A percentile compares a stretch with the other conserved stretches of the same genome.
Evolutionary conservation across 2,797 vertebrate genomes (phyloP).

Genomic region (Hemibagrus guttatus): DNA sequence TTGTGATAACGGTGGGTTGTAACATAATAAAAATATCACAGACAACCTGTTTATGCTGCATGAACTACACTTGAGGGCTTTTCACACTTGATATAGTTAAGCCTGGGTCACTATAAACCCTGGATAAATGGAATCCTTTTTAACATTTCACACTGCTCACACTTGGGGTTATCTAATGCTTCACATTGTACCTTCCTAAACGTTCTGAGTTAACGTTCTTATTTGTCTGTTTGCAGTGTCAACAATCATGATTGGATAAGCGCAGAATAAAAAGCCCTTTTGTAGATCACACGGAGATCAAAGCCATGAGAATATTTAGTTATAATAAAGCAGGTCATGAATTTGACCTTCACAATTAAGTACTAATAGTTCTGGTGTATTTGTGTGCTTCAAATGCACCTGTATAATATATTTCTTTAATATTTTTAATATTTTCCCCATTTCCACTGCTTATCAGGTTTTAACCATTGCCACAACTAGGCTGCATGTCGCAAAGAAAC

Average conservation of each 20-base stretch:
- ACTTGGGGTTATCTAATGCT: no score
- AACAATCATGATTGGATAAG: no score
- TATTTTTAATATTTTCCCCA: no score
- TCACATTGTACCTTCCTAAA: no score
- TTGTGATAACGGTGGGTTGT: neutral
- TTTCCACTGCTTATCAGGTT: neutral
- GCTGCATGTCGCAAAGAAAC: neutral
- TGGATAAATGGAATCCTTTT: no score
- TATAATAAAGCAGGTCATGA: neutral
- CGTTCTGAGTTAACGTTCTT: no score
- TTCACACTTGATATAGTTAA: no score
- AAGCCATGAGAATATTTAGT: conserved; percentile 2
- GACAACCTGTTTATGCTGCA: neutral
- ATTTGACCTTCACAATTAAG: neutral
- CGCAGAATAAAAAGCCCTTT: no score
- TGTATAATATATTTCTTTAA: neutral
- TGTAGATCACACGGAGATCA: no score
- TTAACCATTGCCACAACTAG: neutral
- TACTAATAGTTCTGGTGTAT: neutral
- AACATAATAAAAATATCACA: neutral
- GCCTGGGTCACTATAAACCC: no score
- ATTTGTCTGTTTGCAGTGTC: no score
- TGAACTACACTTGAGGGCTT: neutral
- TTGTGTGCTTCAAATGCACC: neutral
- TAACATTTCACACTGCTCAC: no score